phyloP scores from a whole-genome alignment of 1,140 invertebrate species.

The Ostrea edulis region DNA sequence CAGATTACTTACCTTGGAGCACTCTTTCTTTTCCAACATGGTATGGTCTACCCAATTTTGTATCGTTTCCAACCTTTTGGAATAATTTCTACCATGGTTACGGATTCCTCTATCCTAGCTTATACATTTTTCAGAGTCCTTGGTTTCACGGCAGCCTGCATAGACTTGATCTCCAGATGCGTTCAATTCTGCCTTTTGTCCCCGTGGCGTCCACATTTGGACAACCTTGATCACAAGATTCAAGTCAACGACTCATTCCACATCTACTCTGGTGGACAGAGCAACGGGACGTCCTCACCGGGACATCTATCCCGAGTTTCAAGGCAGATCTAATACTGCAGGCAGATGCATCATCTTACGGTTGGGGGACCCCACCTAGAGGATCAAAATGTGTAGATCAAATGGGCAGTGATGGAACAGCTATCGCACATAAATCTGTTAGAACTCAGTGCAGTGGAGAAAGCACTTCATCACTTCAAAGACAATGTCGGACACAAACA shows the following conservation, averaged over 20 bases:
- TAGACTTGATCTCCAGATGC: not conserved
- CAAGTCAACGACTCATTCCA: not conserved
- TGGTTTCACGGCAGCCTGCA: not conserved
- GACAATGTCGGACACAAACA: slow-evolving; percentile 17
- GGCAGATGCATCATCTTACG: not conserved
- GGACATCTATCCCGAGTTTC: not conserved
- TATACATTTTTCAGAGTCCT: not conserved
- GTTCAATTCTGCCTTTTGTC: not conserved
- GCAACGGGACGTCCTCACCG: not conserved
- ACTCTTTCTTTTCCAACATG: not conserved
- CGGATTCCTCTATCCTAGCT: not conserved
- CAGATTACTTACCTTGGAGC: too few relatives aligned
- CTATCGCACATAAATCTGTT: not conserved
- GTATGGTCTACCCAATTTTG: not conserved
- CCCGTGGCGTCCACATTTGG: not conserved
- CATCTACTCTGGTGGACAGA: not conserved
- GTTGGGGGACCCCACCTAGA: not conserved
- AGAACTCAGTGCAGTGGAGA: slow-evolving; percentile 35
- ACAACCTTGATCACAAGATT: not conserved
- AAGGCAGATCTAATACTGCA: not conserved
- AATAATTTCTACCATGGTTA: not conserved
- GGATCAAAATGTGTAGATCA: not conserved
- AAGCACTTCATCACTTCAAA: not conserved
- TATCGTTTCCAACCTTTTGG: not conserved
- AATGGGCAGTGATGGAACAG: not conserved